Percentiles rank a stretch among this genome's conserved stretches.
Conservation (phyloP, 2,888 invertebrate species). For the Drosophila subquinaria region DNA sequence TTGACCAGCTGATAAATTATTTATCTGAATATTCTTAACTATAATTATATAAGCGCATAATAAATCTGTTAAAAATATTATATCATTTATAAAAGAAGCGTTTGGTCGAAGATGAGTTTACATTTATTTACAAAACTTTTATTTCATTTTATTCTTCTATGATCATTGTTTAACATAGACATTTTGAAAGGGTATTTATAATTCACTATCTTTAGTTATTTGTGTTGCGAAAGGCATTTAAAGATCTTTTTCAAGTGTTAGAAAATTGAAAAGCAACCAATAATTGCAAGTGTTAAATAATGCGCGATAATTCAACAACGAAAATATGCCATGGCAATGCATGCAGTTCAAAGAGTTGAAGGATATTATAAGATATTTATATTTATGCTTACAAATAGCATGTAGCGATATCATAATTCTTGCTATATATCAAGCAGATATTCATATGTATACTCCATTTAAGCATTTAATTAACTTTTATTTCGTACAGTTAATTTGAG, state of each 20-base stretch:
- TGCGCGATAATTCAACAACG: background rate
- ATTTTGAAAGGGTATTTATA: background rate
- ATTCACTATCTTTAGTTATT: background rate
- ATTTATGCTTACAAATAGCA: background rate
- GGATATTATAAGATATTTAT: background rate
- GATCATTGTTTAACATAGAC: too few species aligned
- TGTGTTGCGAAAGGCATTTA: conserved; percentile 7
- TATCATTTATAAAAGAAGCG: too few species aligned
- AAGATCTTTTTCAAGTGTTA: conserved; percentile 4
- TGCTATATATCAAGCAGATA: background rate
- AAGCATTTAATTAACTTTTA: background rate
- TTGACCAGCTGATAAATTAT: background rate
- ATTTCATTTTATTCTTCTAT: background rate
- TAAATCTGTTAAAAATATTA: too few species aligned
- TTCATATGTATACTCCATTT: background rate
- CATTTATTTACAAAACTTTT: background rate
- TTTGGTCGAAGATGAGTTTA: too few species aligned
- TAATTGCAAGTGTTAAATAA: conserved; percentile 21
- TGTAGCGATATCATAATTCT: background rate
- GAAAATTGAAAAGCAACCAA: conserved; percentile 2
- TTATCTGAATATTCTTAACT: background rate
- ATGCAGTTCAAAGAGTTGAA: background rate
- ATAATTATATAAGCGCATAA: too few species aligned
- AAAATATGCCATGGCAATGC: background rate
- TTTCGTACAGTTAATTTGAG: background rate